phyloP scores from a whole-genome alignment of 2,113 vertebrate genomes.

The Tupaia tana region DNA sequence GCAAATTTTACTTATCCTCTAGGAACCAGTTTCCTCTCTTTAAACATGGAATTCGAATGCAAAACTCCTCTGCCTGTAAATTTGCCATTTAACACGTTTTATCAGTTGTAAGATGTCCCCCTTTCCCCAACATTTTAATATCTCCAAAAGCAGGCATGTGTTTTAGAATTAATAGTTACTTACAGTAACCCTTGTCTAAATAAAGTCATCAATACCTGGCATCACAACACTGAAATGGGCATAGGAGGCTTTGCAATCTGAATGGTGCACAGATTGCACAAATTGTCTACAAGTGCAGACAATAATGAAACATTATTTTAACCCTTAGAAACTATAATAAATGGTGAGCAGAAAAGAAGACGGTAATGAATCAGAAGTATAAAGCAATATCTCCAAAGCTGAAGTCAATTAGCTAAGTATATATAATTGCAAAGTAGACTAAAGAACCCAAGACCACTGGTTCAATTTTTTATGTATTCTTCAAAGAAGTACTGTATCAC shows the following conservation, averaged over 20 bases:
- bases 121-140: background rate
- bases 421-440: background rate
- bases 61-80: background rate
- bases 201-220: background rate
- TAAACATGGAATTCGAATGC: background rate
- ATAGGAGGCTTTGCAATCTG: too few relatives aligned
- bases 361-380: background rate
- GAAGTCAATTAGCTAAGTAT: background rate
- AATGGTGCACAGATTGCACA: too few relatives aligned
- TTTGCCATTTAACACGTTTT: background rate
- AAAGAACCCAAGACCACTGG: background rate
- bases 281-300: background rate
- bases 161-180: slow-evolving; percentile 9
- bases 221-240: background rate
- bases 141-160: background rate
- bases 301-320: background rate
- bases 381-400: background rate
- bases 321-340: background rate
- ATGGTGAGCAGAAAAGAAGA: background rate
- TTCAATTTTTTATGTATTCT: background rate
- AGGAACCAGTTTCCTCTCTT: background rate
- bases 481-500: background rate
- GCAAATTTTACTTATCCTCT: background rate
- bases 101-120: background rate
- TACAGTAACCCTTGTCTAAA: background rate